These are phyloP conservation scores for Parazoanthus swiftii DNA, from an alignment of 92 coral and sea anemone species.

Conservation along the genomic window DNA sequence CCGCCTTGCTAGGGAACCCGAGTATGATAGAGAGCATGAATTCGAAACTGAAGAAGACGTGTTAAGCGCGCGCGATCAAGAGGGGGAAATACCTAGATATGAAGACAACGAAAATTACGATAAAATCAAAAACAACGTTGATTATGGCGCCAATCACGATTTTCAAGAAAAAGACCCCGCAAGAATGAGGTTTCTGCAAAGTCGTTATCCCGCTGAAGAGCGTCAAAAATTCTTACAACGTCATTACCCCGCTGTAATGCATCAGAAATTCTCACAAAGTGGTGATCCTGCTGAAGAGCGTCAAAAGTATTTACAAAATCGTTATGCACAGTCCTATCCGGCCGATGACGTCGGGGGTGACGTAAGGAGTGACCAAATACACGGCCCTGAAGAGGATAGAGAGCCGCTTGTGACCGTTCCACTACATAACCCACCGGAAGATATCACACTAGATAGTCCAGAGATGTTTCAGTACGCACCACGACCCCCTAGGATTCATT, in stretches of 20 bases:
- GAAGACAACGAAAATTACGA: conserved; percentile 44
- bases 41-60: neutral
- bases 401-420: neutral
- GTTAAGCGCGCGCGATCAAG: neutral
- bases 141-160: neutral
- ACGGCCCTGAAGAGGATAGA: neutral
- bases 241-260: neutral
- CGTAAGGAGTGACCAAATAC: neutral
- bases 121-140: neutral
- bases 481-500: neutral
- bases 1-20: conserved; percentile 1
- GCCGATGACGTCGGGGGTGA: conserved; percentile 27
- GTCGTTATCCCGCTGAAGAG: neutral
- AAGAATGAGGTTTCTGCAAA: conserved; percentile 13
- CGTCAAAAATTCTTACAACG: neutral
- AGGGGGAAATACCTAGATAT: neutral
- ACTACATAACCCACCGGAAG: neutral
- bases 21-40: conserved; percentile 46
- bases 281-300: neutral
- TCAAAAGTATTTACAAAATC: conserved; percentile 7
- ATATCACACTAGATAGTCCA: neutral
- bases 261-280: neutral
- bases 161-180: conserved; percentile 16
- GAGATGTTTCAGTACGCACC: neutral
- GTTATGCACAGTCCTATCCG: conserved; percentile 3